phyloP scores from a whole-genome alignment of 2,888 invertebrate species.

The Epistrophella euchroma region DNA sequence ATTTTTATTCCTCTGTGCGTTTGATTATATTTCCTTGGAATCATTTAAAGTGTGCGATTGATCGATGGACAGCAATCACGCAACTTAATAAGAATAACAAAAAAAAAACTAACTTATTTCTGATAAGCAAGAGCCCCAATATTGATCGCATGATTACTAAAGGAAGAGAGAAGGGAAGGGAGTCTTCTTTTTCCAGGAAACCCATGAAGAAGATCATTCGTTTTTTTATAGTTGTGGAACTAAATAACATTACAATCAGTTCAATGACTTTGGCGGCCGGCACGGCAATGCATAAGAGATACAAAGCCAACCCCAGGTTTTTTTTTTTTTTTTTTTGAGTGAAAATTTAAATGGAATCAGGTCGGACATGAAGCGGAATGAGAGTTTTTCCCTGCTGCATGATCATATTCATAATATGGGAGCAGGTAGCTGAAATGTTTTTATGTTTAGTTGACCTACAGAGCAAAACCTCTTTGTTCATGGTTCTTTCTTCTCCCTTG shows the following conservation, averaged over 20 bases:
- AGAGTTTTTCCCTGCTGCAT: slow-evolving; percentile 7
- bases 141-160: neutral
- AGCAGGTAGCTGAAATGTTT: slow-evolving; percentile 14
- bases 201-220: neutral
- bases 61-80: slow-evolving; percentile 66
- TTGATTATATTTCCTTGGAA: slow-evolving; percentile 29
- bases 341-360: slow-evolving; percentile 26
- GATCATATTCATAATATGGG: neutral
- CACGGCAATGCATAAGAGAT: neutral
- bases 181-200: slow-evolving; percentile 7
- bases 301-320: slow-evolving; percentile 18
- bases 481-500: neutral
- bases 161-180: slow-evolving; percentile 1
- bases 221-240: slow-evolving; percentile 9
- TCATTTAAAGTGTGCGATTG: slow-evolving; percentile 47
- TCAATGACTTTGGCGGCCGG: slow-evolving; percentile 54
- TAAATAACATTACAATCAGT: slow-evolving; percentile 38
- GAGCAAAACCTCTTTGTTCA: neutral
- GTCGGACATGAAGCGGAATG: slow-evolving; percentile 32
- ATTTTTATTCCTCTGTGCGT: slow-evolving; percentile 2
- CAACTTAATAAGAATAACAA: slow-evolving; percentile 20
- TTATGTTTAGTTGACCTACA: slow-evolving; percentile 15
- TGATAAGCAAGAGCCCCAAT: slow-evolving; percentile 44
- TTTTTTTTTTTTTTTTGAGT: neutral
- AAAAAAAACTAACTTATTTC: slow-evolving; percentile 8